Evolutionary conservation across 2,888 invertebrate genomes (phyloP).

Genomic region (Caenorhabditis drosophilae): DNA sequence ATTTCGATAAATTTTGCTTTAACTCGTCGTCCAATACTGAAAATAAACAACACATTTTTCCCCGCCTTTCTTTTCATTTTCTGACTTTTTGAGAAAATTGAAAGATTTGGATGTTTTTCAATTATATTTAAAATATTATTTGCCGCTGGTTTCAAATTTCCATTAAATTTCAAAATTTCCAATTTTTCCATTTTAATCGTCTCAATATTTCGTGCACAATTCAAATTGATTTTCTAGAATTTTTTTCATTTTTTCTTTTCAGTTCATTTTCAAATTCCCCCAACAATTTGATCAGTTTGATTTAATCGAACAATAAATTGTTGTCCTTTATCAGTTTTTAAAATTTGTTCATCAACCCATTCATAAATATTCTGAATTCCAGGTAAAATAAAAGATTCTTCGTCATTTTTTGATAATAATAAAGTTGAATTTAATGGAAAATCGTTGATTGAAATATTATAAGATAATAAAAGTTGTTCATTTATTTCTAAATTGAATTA

Average conservation of each 20-base stretch:
- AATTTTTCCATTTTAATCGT: neutral
- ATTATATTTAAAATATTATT: conserved; percentile 4
- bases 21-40: neutral
- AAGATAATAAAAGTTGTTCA: neutral
- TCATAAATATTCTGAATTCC: conserved; percentile 3
- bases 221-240: conserved; percentile 3
- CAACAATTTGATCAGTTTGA: neutral
- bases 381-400: neutral
- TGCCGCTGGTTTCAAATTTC: neutral
- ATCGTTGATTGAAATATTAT: neutral
- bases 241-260: too few relatives aligned
- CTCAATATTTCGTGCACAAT: neutral
- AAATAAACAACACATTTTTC: too few relatives aligned
- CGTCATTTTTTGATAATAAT: neutral
- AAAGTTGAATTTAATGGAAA: neutral
- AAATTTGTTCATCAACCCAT: conserved; percentile 2
- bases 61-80: too few relatives aligned
- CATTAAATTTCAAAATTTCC: conserved; percentile 1
- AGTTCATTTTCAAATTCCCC: too few relatives aligned
- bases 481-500: neutral
- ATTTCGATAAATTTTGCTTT: neutral
- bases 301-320: neutral
- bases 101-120: neutral
- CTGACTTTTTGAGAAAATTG: neutral
- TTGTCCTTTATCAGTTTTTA: neutral